Conservation (phyloP, 1,140 invertebrate genomes). For the Pogonomyrmex californicus region DNA sequence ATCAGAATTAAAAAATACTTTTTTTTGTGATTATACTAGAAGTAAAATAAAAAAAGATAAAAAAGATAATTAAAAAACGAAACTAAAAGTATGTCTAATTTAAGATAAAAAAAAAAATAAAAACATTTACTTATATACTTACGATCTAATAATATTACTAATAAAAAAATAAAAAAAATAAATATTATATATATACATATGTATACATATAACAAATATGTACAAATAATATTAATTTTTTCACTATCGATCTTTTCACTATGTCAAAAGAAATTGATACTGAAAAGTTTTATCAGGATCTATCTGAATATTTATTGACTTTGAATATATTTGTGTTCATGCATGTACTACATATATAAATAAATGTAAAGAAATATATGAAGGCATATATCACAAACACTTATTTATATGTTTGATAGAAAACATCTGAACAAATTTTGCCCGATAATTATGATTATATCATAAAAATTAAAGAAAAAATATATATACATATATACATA, state of each 20-base stretch:
- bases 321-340: neutral
- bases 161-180: neutral
- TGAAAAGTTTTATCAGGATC: neutral
- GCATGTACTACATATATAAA: neutral
- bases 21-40: no score
- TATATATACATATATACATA: no score
- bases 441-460: neutral
- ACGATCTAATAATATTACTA: neutral
- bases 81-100: neutral
- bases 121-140: neutral
- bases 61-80: neutral
- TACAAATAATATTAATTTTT: neutral
- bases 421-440: neutral
- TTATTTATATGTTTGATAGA: neutral
- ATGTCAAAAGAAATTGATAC: neutral
- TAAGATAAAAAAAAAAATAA: neutral
- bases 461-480: neutral
- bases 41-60: neutral
- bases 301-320: neutral
- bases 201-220: neutral
- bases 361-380: neutral
- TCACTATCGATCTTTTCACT: no score
- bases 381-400: neutral
- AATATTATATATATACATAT: conserved; percentile 13
- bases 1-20: no score